Conservation (phyloP, 2,797 vertebrate genomes). For the Paramormyrops hopkinsi region DNA sequence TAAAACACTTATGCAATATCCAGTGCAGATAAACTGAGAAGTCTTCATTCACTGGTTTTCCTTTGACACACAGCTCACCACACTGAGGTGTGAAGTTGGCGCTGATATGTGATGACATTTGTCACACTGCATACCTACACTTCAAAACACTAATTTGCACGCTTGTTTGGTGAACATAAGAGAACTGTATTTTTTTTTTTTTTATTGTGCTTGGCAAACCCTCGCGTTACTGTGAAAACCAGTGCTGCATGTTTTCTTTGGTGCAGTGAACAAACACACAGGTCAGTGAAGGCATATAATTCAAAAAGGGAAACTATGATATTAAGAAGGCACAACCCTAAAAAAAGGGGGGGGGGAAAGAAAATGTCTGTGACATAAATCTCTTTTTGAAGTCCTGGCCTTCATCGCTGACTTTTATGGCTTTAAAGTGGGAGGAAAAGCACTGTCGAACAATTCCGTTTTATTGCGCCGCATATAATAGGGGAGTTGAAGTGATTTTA, state of each 20-base stretch:
- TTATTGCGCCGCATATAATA: constrained; percentile 61
- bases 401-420: constrained; percentile 60
- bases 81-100: neutral
- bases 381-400: constrained; percentile 46
- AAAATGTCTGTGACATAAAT: constrained; percentile 56
- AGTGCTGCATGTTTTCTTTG: neutral
- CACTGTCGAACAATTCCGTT: constrained; percentile 60
- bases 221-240: neutral
- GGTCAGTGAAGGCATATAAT: constrained; percentile 19
- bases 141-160: neutral
- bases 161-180: neutral
- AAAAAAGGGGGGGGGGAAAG: constrained; percentile 42
- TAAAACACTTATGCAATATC: constrained; percentile 1
- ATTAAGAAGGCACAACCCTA: constrained; percentile 44
- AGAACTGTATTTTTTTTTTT: neutral
- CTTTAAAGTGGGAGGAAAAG: constrained; percentile 54
- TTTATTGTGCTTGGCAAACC: neutral
- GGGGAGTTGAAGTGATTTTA: constrained; percentile 58
- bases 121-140: neutral
- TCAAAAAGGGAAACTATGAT: constrained; percentile 31
- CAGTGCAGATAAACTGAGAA: neutral
- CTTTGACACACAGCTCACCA: neutral
- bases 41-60: neutral
- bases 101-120: neutral
- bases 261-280: constrained; percentile 26